A percentile compares a stretch with the other conserved stretches of the same genome.
Conservation (phyloP, 1,140 invertebrate genomes). For the Stegodyphus dumicola region DNA sequence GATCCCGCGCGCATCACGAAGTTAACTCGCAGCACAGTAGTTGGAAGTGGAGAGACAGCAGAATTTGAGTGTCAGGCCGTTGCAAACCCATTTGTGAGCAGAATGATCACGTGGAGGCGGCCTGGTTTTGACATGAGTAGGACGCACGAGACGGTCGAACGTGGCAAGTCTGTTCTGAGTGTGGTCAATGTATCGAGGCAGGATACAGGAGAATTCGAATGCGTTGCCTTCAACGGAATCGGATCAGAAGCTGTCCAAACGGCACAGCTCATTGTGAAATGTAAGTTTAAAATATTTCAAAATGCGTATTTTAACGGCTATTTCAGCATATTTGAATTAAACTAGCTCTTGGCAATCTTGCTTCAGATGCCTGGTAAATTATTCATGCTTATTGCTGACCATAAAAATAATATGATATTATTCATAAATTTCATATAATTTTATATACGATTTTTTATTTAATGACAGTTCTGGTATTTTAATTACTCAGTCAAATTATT, state of each 20-base stretch:
- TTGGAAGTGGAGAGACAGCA: conserved; percentile 83
- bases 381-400: too few relatives aligned
- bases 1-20: conserved; percentile 85
- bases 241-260: conserved; percentile 76
- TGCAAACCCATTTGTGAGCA: conserved; percentile 85
- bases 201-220: conserved; percentile 90
- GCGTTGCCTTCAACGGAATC: conserved; percentile 93
- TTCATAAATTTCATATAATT: too few relatives aligned
- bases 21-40: conserved; percentile 79
- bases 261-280: conserved; percentile 82
- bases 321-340: too few relatives aligned
- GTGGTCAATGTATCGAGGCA: conserved; percentile 81
- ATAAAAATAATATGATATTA: too few relatives aligned
- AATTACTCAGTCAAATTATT: too few relatives aligned
- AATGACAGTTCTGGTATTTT: too few relatives aligned
- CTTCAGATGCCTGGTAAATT: too few relatives aligned
- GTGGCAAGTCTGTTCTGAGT: conserved; percentile 82
- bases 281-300: conserved; percentile 36
- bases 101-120: conserved; percentile 88
- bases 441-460: too few relatives aligned
- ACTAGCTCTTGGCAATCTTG: too few relatives aligned
- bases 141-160: conserved; percentile 48
- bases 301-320: too few relatives aligned
- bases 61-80: conserved; percentile 87
- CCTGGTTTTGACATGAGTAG: conserved; percentile 61